Conservation (phyloP, 2,797 vertebrate species). For the Periparus ater region DNA sequence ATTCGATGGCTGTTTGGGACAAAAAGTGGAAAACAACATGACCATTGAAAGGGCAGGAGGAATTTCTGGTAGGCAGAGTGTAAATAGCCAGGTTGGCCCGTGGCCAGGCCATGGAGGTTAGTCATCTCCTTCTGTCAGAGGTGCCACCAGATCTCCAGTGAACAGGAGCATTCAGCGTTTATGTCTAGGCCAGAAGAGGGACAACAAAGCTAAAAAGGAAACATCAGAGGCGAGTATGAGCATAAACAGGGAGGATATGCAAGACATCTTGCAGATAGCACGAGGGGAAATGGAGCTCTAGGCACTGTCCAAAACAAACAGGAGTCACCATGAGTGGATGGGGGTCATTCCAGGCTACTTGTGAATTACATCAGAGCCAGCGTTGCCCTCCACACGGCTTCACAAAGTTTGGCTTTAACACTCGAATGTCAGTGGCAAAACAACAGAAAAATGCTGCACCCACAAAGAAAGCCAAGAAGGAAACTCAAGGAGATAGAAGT, state of each 20-base stretch:
- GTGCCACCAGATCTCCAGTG: background rate
- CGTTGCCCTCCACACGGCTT: background rate
- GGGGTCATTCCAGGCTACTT: slow-evolving; percentile 57
- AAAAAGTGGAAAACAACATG: background rate
- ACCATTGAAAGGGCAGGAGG: background rate
- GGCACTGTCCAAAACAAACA: slow-evolving; percentile 52
- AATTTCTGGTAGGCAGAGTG: slow-evolving; percentile 26
- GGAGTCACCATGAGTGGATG: background rate
- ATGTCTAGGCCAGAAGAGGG: background rate
- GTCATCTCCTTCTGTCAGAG: slow-evolving; percentile 13
- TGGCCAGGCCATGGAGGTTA: background rate
- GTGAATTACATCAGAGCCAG: background rate
- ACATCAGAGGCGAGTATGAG: slow-evolving; percentile 33
- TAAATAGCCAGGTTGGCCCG: background rate
- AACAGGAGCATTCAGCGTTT: background rate
- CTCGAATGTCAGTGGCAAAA: background rate
- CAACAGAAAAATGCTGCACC: background rate
- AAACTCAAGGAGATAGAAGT: background rate
- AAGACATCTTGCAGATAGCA: slow-evolving; percentile 33
- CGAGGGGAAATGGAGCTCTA: background rate
- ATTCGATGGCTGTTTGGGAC: background rate
- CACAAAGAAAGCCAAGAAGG: background rate
- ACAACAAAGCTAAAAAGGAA: background rate
- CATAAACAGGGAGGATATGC: slow-evolving; percentile 15
- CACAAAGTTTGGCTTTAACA: background rate